Conservation (phyloP, 2,113 vertebrate genomes). For the Calidris pugnax region DNA sequence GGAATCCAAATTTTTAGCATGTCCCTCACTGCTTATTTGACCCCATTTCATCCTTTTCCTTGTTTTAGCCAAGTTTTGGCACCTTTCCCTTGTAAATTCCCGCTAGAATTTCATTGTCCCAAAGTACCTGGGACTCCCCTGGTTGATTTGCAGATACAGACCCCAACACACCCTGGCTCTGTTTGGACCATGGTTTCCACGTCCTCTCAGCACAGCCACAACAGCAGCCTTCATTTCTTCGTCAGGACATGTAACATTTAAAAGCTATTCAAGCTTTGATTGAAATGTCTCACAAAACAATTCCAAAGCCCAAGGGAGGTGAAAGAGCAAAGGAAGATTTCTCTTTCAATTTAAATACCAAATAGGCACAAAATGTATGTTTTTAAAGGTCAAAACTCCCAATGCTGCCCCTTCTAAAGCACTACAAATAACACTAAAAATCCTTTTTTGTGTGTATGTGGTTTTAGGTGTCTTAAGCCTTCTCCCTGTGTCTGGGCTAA, state of each 20-base stretch:
- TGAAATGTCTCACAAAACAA: neutral
- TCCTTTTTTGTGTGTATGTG: neutral
- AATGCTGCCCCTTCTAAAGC: neutral
- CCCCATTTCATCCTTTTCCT: neutral
- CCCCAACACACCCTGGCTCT: neutral
- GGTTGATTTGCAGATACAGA: neutral
- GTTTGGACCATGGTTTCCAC: accelerated
- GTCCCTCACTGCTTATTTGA: neutral
- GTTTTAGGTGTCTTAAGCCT: neutral
- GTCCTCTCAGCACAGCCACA: neutral
- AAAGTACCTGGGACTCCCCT: neutral
- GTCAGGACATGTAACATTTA: neutral
- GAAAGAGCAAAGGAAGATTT: neutral
- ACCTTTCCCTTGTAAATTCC: neutral
- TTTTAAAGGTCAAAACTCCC: neutral
- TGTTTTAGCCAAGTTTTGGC: neutral
- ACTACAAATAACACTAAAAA: neutral
- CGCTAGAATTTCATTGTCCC: neutral
- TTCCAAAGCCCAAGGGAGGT: neutral
- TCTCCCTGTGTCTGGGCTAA: neutral
- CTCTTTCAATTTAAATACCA: neutral
- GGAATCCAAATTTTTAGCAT: neutral
- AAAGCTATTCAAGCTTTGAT: neutral
- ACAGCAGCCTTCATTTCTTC: too few relatives aligned
- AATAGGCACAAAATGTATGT: accelerated